Percentiles rank a stretch among this genome's conserved stretches.
These are phyloP conservation scores for Arrhopalites spinosus DNA, from an alignment of 2,888 invertebrate genomes.

Conservation along the genomic window DNA sequence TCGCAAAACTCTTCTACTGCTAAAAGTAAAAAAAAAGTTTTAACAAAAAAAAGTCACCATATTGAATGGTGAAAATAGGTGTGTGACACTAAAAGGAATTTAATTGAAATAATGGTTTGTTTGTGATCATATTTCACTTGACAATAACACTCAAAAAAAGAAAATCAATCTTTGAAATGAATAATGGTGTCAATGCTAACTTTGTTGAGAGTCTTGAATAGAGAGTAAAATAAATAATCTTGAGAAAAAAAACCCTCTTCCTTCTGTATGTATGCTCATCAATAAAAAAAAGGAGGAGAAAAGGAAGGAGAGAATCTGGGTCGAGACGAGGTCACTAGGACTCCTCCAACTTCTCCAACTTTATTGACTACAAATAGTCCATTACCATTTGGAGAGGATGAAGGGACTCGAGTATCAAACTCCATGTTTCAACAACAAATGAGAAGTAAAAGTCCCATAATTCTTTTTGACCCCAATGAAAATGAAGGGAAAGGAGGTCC, in stretches of 20 bases:
- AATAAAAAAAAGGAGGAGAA: not conserved
- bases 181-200: too few species aligned
- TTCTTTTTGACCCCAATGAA: slow-evolving; percentile 37
- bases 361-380: not conserved
- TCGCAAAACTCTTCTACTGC: too few species aligned
- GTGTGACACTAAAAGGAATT: too few species aligned
- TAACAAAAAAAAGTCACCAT: too few species aligned
- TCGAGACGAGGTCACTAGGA: not conserved
- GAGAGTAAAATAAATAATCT: too few species aligned
- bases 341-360: not conserved
- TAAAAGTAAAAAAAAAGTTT: too few species aligned
- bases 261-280: not conserved
- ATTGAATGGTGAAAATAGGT: too few species aligned
- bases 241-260: not conserved
- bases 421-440: slow-evolving; percentile 11
- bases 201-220: too few species aligned
- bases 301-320: not conserved
- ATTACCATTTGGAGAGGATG: not conserved
- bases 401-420: not conserved
- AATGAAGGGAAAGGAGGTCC: slow-evolving; percentile 53
- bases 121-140: too few species aligned
- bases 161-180: too few species aligned
- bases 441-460: slow-evolving; percentile 37
- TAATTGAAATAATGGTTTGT: too few species aligned
- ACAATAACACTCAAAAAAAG: too few species aligned